Conservation (phyloP, 2,113 vertebrate species). For the Muscicapa adusta region DNA sequence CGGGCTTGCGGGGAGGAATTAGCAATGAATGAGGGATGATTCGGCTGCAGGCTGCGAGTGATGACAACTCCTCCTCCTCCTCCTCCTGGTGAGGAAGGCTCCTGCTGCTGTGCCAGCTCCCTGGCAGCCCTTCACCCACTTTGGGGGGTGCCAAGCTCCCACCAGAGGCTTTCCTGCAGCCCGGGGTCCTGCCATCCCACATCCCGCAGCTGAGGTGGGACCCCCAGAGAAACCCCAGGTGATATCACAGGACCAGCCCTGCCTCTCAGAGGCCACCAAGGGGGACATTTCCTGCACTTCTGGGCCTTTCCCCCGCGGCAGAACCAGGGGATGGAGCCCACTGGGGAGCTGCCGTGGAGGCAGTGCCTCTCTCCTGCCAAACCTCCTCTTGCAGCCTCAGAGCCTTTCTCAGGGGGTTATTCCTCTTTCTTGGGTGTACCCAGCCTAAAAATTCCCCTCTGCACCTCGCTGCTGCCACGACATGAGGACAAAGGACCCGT, state of each 20-base stretch:
- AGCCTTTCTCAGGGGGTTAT: not conserved
- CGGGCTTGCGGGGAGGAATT: not conserved
- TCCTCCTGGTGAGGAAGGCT: not conserved
- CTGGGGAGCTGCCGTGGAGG: rapidly evolving
- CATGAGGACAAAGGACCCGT: not conserved
- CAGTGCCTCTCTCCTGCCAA: not conserved
- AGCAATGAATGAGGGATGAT: not conserved
- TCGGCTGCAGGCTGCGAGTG: not conserved
- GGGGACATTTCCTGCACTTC: not conserved
- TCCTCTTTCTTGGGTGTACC: not conserved
- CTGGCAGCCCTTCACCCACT: not conserved
- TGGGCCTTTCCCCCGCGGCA: not conserved
- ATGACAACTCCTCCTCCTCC: not conserved
- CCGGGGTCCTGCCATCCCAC: rapidly evolving
- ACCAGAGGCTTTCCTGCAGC: not conserved
- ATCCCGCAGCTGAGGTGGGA: not conserved
- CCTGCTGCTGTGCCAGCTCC: not conserved
- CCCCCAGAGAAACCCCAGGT: rapidly evolving
- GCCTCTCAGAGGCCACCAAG: not conserved
- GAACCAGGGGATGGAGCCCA: rapidly evolving
- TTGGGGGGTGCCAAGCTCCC: not conserved
- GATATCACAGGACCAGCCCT: not conserved
- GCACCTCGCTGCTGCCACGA: not conserved
- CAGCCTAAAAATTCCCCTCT: not conserved
- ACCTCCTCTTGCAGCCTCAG: not conserved